Evolutionary conservation across 2,888 invertebrate species (phyloP).

Genomic region (Crioceris asparagi): DNA sequence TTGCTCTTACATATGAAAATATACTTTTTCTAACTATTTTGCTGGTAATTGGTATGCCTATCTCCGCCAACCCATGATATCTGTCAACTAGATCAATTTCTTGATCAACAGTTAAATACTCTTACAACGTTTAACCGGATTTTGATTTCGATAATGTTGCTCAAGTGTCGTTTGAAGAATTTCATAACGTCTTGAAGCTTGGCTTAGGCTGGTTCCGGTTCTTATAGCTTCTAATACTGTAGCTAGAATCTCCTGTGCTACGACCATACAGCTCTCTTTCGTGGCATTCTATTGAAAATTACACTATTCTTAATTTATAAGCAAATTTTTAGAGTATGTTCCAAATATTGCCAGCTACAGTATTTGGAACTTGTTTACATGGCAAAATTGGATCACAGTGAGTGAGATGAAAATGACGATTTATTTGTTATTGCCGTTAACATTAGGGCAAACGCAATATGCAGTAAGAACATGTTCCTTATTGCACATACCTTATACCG

Average conservation of each 20-base stretch:
- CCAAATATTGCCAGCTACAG: neutral
- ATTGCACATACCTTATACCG: too few relatives aligned
- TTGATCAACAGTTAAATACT: constrained; percentile 9
- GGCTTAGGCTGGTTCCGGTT: neutral
- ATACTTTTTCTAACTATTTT: constrained; percentile 12
- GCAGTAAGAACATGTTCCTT: too few relatives aligned
- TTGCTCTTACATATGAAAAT: constrained; percentile 9
- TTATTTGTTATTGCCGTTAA: neutral
- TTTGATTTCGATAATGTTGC: neutral
- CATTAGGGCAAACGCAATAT: too few relatives aligned
- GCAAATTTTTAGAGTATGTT: neutral
- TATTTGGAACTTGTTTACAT: neutral
- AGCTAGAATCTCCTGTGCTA: neutral
- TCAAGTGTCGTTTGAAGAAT: neutral
- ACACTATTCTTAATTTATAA: neutral
- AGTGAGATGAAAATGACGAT: neutral
- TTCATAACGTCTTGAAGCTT: neutral
- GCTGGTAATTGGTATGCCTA: constrained; percentile 13
- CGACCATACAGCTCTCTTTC: neutral
- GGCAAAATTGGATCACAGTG: neutral
- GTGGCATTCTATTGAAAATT: constrained; percentile 1
- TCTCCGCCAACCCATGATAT: constrained; percentile 13
- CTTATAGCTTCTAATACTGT: neutral
- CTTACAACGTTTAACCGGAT: constrained; percentile 3
- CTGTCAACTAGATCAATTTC: constrained; percentile 13